phyloP scores from a whole-genome alignment of 2,113 vertebrate species.

The Martes martes region DNA sequence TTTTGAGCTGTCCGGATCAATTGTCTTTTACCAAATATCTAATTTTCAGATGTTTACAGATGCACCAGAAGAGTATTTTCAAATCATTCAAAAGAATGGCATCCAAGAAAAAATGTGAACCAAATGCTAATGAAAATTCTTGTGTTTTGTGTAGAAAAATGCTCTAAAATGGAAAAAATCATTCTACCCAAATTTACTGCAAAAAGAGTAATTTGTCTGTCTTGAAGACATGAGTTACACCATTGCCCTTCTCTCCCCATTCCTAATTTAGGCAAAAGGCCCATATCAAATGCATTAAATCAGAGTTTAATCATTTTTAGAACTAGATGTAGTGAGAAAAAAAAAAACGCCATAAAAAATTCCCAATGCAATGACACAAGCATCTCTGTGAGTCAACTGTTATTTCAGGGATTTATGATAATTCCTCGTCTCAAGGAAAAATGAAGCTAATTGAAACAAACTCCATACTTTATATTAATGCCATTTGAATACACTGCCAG shows the following conservation, averaged over 20 bases:
- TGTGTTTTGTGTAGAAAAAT: slow-evolving; percentile 34
- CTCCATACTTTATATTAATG: slow-evolving; percentile 79
- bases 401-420: slow-evolving; percentile 85
- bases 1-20: slow-evolving; percentile 64
- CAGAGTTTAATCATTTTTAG: slow-evolving; percentile 79
- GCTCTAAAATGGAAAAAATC: slow-evolving; percentile 57
- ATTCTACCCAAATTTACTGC: slow-evolving; percentile 70
- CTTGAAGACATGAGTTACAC: slow-evolving; percentile 76
- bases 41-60: slow-evolving; percentile 63
- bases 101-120: slow-evolving; percentile 60
- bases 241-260: slow-evolving; percentile 39
- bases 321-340: slow-evolving; percentile 75
- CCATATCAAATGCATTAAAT: slow-evolving; percentile 81
- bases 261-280: slow-evolving; percentile 78
- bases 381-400: slow-evolving; percentile 80
- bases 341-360: slow-evolving; percentile 70
- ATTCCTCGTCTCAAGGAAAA: slow-evolving; percentile 83
- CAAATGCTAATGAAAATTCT: slow-evolving; percentile 59
- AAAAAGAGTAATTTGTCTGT: slow-evolving; percentile 69
- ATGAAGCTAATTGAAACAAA: slow-evolving; percentile 84
- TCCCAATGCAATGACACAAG: slow-evolving; percentile 74
- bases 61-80: slow-evolving; percentile 27
- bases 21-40: slow-evolving; percentile 56
- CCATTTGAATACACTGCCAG: slow-evolving; percentile 82
- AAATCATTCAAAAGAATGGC: slow-evolving; percentile 64